phyloP scores from a whole-genome alignment of 1,140 invertebrate species.

The Radopholus similis region DNA sequence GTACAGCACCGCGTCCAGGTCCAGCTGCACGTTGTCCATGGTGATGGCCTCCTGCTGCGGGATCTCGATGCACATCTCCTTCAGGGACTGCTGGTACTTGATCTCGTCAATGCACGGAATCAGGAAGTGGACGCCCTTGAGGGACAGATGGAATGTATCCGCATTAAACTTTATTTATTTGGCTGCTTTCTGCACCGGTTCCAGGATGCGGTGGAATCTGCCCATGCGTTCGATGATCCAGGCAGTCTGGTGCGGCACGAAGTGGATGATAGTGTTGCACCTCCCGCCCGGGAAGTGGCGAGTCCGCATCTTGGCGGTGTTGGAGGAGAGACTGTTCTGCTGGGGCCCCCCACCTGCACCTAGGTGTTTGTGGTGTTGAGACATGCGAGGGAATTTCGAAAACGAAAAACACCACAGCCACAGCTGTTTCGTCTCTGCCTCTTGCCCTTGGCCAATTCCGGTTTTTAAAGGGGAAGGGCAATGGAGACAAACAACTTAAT shows the following conservation, averaged over 20 bases:
- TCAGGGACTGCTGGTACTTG: slow-evolving; percentile 95
- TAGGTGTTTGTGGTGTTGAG: too few species aligned
- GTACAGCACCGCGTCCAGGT: slow-evolving; percentile 74
- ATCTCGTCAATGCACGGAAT: slow-evolving; percentile 86
- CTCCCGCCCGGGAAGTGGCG: slow-evolving; percentile 9
- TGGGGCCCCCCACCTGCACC: too few species aligned
- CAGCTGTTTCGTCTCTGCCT: too few species aligned
- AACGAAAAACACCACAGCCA: too few species aligned
- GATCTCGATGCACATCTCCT: slow-evolving; percentile 98
- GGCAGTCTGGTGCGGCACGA: slow-evolving; percentile 98
- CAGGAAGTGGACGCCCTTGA: slow-evolving; percentile 83
- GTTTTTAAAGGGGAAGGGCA: too few species aligned
- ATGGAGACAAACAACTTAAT: too few species aligned
- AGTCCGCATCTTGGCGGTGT: slow-evolving; percentile 1
- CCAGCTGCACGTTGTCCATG: slow-evolving; percentile 68
- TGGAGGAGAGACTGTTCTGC: too few species aligned
- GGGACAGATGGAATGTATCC: not conserved
- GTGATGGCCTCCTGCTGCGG: slow-evolving; percentile 97
- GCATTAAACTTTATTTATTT: not conserved
- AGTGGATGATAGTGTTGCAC: slow-evolving; percentile 65
- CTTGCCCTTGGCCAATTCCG: too few species aligned
- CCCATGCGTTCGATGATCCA: slow-evolving; percentile 96
- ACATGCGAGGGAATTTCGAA: too few species aligned
- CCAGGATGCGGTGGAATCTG: slow-evolving; percentile 40
- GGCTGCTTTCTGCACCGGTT: slow-evolving; percentile 30